Percentiles rank a stretch among this genome's conserved stretches.
Evolutionary conservation across 2,113 vertebrate genomes (phyloP).

Genomic region (Calyptommatus sinebrachiatus): DNA sequence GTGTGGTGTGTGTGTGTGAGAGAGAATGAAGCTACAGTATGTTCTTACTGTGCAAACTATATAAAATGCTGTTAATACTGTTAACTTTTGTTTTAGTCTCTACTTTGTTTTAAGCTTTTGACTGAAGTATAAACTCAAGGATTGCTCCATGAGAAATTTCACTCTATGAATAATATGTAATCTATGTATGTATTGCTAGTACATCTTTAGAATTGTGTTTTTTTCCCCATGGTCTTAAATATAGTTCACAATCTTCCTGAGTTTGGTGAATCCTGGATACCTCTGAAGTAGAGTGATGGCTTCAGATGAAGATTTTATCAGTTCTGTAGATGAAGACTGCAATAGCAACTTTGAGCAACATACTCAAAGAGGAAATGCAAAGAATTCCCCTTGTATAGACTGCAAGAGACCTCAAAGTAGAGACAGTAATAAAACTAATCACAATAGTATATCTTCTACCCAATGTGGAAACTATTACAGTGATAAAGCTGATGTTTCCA

Average conservation of each 20-base stretch:
- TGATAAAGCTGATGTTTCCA: not conserved
- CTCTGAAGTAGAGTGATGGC: conserved; percentile 13
- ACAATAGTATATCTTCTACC: conserved; percentile 15
- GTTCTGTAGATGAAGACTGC: not conserved
- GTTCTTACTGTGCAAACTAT: not conserved
- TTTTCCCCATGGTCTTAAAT: not conserved
- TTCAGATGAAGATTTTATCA: conserved; percentile 13
- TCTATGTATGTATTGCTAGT: not conserved
- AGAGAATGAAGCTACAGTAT: not conserved
- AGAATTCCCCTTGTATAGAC: not conserved
- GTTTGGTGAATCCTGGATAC: conserved; percentile 26
- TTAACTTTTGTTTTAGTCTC: not conserved
- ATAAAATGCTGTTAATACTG: not conserved
- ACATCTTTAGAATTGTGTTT: not conserved
- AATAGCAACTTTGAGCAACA: not conserved
- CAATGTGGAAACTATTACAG: not conserved
- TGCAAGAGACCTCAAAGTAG: conserved; percentile 28
- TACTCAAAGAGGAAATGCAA: not conserved
- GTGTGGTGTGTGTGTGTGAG: no score
- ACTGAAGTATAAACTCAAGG: not conserved
- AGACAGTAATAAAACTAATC: conserved; percentile 35
- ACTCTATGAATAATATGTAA: not conserved
- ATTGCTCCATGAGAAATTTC: not conserved
- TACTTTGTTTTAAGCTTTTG: not conserved
- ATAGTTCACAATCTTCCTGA: not conserved